These are phyloP conservation scores for Ectropis grisescens DNA, from an alignment of 1,140 invertebrate genomes.

Conservation along the genomic window DNA sequence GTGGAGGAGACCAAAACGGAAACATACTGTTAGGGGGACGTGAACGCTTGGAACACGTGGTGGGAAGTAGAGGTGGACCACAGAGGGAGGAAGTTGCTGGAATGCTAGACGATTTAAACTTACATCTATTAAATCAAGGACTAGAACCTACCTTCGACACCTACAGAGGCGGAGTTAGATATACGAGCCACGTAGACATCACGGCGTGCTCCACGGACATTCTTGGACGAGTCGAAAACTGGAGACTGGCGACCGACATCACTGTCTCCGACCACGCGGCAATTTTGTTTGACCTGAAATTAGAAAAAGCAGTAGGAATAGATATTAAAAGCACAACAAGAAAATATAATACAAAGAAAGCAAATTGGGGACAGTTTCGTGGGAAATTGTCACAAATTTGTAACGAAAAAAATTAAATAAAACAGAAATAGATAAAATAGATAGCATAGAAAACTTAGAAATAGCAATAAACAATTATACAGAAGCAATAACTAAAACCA, in stretches of 20 bases:
- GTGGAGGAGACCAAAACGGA: no score
- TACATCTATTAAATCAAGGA: constrained; percentile 16
- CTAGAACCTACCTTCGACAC: constrained; percentile 20
- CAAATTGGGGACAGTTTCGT: constrained; percentile 10
- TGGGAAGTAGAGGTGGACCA: no score
- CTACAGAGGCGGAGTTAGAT: constrained; percentile 4
- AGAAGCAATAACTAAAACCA: no score
- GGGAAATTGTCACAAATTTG: constrained; percentile 6
- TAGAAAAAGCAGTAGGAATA: constrained; percentile 2
- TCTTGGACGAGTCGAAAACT: constrained; percentile 3
- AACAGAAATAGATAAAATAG: constrained; percentile 1
- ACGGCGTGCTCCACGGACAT: constrained; percentile 13
- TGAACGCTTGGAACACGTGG: no score
- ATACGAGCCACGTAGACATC: constrained; percentile 16
- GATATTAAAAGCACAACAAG: no score
- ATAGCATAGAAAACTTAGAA: constrained; percentile 1
- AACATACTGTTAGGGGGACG: no score
- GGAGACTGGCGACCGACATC: constrained; percentile 1
- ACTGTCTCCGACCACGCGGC: no score
- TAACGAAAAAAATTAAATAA: no score
- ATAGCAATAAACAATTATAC: no score
- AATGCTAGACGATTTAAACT: constrained; percentile 6
- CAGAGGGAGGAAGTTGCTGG: no score
- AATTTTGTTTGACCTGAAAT: constrained; percentile 6
- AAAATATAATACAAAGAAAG: constrained; percentile 13